Evolutionary conservation across 1,140 invertebrate genomes (phyloP).

Genomic region (Temnothorax nylanderi): DNA sequence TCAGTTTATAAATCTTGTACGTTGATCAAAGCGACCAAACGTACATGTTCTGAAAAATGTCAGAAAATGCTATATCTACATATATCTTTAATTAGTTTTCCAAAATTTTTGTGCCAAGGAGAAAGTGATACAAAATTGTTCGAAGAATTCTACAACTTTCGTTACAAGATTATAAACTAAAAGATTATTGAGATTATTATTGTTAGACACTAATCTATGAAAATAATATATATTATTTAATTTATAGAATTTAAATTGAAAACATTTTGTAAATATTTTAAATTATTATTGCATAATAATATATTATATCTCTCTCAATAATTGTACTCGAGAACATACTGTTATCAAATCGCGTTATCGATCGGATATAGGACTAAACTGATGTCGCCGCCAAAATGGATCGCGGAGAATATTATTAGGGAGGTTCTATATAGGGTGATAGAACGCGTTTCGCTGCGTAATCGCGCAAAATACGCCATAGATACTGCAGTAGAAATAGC

Average conservation of each 20-base stretch:
- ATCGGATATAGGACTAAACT: background rate
- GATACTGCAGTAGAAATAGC: slow-evolving; percentile 24
- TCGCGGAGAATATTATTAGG: slow-evolving; percentile 31
- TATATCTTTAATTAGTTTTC: background rate
- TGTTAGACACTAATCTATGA: background rate
- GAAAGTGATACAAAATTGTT: background rate
- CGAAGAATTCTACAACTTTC: background rate
- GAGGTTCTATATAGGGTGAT: background rate
- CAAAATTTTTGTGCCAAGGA: background rate
- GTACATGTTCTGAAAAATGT: background rate
- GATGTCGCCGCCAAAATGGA: background rate
- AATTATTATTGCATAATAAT: background rate
- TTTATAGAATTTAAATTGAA: background rate
- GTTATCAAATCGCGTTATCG: slow-evolving; percentile 14
- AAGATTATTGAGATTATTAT: background rate
- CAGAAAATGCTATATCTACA: background rate
- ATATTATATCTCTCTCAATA: background rate
- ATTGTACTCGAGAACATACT: background rate
- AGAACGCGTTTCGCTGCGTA: slow-evolving; percentile 9
- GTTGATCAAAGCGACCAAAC: background rate
- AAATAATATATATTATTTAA: background rate
- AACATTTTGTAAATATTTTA: background rate
- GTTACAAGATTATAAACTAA: background rate
- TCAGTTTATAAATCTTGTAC: background rate
- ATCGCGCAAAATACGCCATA: slow-evolving; percentile 21